Evolutionary conservation across 2,888 invertebrate species (phyloP), one percentile per base, ranked within the genome.

Genomic region (Erpobdella octoculata): DNA sequence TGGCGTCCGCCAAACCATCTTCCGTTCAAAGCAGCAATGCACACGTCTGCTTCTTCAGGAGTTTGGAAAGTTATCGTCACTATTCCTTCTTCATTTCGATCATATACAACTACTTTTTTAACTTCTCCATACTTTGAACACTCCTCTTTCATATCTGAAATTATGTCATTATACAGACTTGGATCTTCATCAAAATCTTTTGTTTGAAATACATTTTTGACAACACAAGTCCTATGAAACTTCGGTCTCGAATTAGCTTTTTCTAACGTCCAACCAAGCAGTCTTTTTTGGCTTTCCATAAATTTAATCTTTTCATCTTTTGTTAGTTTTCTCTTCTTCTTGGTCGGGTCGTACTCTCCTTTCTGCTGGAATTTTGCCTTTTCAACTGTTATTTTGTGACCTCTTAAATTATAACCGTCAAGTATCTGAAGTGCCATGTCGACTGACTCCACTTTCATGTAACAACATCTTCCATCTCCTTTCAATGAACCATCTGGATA

Each of bases 191-290:
- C 91, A 85, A 98, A 95, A 78, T 92, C 89, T 74, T 89, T 86
- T 0, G 93, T 90, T 73, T 89, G 88, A 83, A 98, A 99, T 71
- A 95, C 87, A 83, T 97, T 95, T 81, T 92, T 93, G 12, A 98
- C 87, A 67, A 98, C 90, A 0, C 98, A 93, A 67, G 91, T 87
- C 80, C 89, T 89, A 82, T 98, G 97, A 82, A 91, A 89, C 81
- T 92, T 93, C 0, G 89, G 87, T 68, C 93, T 75, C 79, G 92
- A 91, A 0, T 92, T 85, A 81, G 91, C 87, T 81, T 91, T 92
- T 78, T 98, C 97, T 0, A 96, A 95, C 73, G 92, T 87, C 98
- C 98, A 98, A 82, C 93, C 95, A 82, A 98, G 92, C 66, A 96
- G 85, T 80, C 90, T 90, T 81, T 94, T 91, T 81, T 96, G 92